These are phyloP conservation scores for Clepsis dumicolana DNA, from an alignment of 2,888 invertebrate genomes.

Conservation along the genomic window DNA sequence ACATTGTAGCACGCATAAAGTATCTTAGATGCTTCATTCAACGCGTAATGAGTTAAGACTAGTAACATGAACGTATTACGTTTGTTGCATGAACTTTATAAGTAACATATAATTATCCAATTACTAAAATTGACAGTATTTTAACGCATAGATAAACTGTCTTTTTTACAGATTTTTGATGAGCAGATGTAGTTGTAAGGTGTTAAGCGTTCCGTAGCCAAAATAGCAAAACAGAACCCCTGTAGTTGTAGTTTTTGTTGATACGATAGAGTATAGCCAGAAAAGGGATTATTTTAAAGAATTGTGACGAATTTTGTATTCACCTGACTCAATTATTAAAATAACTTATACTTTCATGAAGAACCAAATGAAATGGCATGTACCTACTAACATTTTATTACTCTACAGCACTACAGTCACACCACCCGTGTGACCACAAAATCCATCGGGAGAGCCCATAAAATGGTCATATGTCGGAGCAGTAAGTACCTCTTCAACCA, in stretches of 20 bases:
- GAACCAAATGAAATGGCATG: not conserved
- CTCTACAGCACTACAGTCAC: conserved; percentile 14
- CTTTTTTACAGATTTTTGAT: too few species aligned
- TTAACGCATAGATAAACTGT: too few species aligned
- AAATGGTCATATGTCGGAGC: conserved; percentile 58
- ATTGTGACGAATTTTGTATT: too few species aligned
- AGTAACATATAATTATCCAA: not conserved
- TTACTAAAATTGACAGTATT: too few species aligned
- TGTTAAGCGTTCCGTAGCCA: too few species aligned
- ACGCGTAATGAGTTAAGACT: not conserved
- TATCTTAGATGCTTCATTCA: not conserved
- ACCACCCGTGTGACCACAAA: conserved; percentile 36
- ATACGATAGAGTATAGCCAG: too few species aligned
- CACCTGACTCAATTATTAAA: not conserved
- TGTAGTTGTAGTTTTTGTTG: too few species aligned
- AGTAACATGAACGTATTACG: not conserved
- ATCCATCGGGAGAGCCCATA: conserved; percentile 41
- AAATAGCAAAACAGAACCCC: too few species aligned
- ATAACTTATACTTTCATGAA: not conserved
- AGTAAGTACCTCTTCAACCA: conserved; percentile 51
- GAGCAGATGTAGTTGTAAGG: too few species aligned
- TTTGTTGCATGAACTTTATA: not conserved
- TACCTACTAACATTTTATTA: conserved; percentile 2
- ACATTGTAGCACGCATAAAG: conserved; percentile 1
- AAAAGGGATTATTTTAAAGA: too few species aligned